Evolutionary conservation across 2,888 invertebrate genomes (phyloP), one percentile per base, ranked within the genome.

Genomic region (Clivina fossor): DNA sequence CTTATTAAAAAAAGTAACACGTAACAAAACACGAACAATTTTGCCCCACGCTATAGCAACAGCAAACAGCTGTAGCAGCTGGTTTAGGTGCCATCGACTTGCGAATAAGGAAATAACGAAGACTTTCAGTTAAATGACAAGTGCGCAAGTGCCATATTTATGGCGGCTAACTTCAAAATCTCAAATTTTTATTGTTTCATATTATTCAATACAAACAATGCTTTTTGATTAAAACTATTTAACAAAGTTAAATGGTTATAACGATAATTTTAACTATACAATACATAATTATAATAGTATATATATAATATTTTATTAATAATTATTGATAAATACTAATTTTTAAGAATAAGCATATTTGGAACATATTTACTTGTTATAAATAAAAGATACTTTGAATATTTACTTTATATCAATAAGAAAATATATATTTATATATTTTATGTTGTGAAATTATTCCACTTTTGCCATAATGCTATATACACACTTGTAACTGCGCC

Each of bases 11-110:
- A 38, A 40, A 28, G 8, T 19, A 49, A 49, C 30, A 33, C 33
- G 33, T 47, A 47, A 28, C 16, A 38, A 37, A 18, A 48, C 13
- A 37, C 35, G 48, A 48, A 48, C 20, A 33, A 49, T 38, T 49
- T 19, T 38, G 38, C 28, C 38, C 49, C 49, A 49, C 40, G 19
- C 38, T 28, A 49, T n/a, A 46, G 19, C 32, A 32, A 28, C 28
- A 38, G 19, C n/a, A 32, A 49, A 49, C 49, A 49, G 49, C 49
- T 49, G 49, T 40, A 38, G 38, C 19, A 40, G 26, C 9, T 24
- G 4, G 9, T 9, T 24, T 24, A 24, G 26, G 5, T 9, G 9
- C 33, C 33, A 47, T 47, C 33, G 47, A 47, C 33, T 47, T 33
- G 13, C 33, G 33, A 33, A 24, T 19, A 47, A 19, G 33, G 33